phyloP scores from a whole-genome alignment of 2,797 vertebrate genomes.

The Aeoliscus strigatus region DNA sequence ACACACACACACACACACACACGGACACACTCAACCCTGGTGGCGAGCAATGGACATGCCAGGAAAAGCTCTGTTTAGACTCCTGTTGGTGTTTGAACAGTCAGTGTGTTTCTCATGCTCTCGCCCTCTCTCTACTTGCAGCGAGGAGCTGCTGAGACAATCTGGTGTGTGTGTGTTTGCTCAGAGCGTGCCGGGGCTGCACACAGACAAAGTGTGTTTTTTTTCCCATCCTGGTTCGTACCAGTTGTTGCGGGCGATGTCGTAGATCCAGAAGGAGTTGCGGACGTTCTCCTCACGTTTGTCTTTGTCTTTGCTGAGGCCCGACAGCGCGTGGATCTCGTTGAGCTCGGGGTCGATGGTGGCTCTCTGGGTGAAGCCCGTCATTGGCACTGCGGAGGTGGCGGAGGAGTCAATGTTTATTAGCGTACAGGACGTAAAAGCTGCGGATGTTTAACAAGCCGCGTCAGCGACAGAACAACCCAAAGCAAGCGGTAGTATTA shows the following conservation, averaged over 20 bases:
- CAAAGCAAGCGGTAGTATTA: not conserved
- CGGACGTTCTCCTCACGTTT: constrained; percentile 97
- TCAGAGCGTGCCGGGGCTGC: constrained; percentile 4
- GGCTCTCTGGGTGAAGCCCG: constrained; percentile 96
- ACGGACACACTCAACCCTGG: constrained; percentile 4
- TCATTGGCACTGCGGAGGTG: constrained; percentile 89
- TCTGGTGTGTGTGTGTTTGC: constrained; percentile 26
- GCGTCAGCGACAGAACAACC: not conserved
- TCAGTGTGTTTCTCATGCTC: constrained; percentile 7
- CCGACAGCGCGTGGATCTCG: constrained; percentile 97
- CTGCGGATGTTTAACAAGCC: not conserved
- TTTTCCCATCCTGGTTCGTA: constrained; percentile 55
- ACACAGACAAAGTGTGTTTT: no score
- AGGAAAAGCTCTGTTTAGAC: no score
- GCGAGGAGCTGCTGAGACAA: constrained; percentile 17
- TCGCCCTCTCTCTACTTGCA: constrained; percentile 14
- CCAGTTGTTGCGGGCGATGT: constrained; percentile 98
- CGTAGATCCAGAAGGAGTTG: constrained; percentile 99
- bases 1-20: not conserved
- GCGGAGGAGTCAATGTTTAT: accelerated
- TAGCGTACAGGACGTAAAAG: not conserved
- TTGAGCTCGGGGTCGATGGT: constrained; percentile 98
- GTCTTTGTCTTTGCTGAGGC: constrained; percentile 99
- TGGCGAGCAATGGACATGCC: constrained; percentile 3
- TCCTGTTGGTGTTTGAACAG: constrained; percentile 1